Evolutionary conservation across 2,888 invertebrate species (phyloP), one percentile per base, ranked within the genome.

Genomic region (Amiota communis): DNA sequence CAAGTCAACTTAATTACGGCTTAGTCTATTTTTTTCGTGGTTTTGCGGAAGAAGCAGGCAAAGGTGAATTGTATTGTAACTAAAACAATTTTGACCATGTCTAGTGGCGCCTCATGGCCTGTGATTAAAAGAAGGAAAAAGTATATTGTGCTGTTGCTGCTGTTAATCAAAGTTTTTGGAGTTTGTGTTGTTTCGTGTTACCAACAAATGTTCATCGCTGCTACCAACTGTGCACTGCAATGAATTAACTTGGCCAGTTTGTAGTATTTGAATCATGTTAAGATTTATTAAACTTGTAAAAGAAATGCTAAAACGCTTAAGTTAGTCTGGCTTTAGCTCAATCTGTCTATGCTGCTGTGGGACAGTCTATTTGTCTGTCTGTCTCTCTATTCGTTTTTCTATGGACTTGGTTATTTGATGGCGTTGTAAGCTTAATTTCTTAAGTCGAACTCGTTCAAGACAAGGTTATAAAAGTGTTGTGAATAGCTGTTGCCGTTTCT

Each of bases 1-100:
- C 86, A 84, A 84, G 80, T 82, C 84, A 80, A 75, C 77, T 77
- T 76, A 77, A 83, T 82, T 82, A 77, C 78, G 67, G 53, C 51
- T 53, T 49, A 51, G 23, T 51, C 67, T 36, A 6, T 36, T 36
- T 36, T 36, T 36, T 6, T 36, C 6, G 8, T 15, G 46, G 63
- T 46, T n/a, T 63, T 13, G 63, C 12, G n/a, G 53, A 12, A 13
- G 23, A 11, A 63, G 63, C 63, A 63, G 23, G 63, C 36, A 13
- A 68, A 51, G 23, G 13, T 11, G 53, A 11, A 13, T 23, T 1
- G 2, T 23, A 23, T 23, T n/a, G 23, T 23, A 23, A 23, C 23
- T 23, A 2, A 17, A 65, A n/a, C 48, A 48, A n/a, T 47, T 65
- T 65, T 47, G 65, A 67, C 63, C 74, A 67, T 71, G 77, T 80